Evolutionary conservation across 2,888 invertebrate genomes (phyloP).

Genomic region (Gisinianus flammeolus): DNA sequence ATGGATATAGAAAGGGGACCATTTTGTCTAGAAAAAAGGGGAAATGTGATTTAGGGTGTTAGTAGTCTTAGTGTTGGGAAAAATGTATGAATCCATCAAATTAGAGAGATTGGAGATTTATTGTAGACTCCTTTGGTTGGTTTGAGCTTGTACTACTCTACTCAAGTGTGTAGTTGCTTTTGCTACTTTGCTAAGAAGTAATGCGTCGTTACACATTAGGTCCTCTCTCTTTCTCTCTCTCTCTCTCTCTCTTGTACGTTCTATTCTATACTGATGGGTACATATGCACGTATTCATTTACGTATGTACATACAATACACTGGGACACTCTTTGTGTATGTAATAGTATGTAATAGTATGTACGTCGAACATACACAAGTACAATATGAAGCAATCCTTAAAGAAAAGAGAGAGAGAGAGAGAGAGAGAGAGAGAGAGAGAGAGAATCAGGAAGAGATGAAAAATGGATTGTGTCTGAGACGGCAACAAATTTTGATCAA

Average conservation of each 20-base stretch:
- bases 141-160: constrained; percentile 21
- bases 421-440: constrained; percentile 6
- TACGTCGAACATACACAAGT: background rate
- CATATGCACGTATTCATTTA: constrained; percentile 21
- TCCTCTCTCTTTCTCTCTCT: background rate
- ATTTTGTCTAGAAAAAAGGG: constrained; percentile 38
- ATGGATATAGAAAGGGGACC: constrained; percentile 34
- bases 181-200: constrained; percentile 25
- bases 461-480: constrained; percentile 57
- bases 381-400: background rate
- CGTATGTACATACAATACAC: constrained; percentile 1
- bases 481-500: constrained; percentile 52
- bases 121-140: constrained; percentile 49
- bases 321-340: background rate
- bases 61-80: constrained; percentile 45
- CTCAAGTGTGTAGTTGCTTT: constrained; percentile 22
- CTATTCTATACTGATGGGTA: background rate
- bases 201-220: constrained; percentile 29
- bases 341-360: background rate
- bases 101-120: constrained; percentile 58
- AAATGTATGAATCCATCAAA: constrained; percentile 58
- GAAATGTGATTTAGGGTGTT: constrained; percentile 48
- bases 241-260: background rate
- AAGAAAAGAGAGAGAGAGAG: background rate
- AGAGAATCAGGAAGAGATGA: constrained; percentile 42